Conservation (phyloP, 2,797 vertebrate species). For the Lateolabrax maculatus region DNA sequence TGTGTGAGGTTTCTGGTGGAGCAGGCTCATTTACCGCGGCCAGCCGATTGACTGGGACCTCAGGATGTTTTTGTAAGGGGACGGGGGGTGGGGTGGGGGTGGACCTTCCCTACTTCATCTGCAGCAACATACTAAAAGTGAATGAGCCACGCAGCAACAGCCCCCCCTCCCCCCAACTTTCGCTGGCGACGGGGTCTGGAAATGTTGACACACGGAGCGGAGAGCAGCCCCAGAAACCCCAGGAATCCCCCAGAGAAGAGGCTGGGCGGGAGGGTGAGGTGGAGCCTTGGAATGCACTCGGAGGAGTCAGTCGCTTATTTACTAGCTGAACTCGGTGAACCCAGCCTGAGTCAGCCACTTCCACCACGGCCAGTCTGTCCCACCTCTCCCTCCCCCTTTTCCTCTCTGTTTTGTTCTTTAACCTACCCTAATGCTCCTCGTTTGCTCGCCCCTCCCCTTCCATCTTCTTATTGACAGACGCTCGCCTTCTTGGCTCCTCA, state of each 20-base stretch:
- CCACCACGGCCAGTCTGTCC: conserved; percentile 57
- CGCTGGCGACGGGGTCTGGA: conserved; percentile 71
- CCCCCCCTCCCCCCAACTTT: not conserved
- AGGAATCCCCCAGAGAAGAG: conserved; percentile 82
- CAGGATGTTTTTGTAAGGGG: conserved; percentile 81
- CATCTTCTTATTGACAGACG: conserved; percentile 64
- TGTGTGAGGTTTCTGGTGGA: conserved; percentile 41
- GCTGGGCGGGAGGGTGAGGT: conserved; percentile 79
- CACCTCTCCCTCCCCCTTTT: conserved; percentile 57
- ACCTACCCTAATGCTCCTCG: conserved; percentile 36
- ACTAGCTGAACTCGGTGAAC: conserved; percentile 88
- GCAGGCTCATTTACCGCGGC: conserved; percentile 53
- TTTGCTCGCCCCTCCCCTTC: conserved; percentile 27
- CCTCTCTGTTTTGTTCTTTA: conserved; percentile 60
- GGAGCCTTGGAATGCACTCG: conserved; percentile 86
- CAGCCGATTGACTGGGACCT: conserved; percentile 54
- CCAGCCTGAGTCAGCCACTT: conserved; percentile 84
- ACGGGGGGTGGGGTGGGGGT: conserved; percentile 15
- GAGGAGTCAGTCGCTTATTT: conserved; percentile 87
- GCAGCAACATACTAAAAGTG: conserved; percentile 53
- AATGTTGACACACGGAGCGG: conserved; percentile 76
- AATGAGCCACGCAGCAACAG: conserved; percentile 44
- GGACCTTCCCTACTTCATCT: conserved; percentile 44
- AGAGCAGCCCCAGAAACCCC: conserved; percentile 77
- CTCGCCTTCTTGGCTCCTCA: conserved; percentile 57